phyloP scores from a whole-genome alignment of 2,888 invertebrate species.

The Microdon myrmicae region DNA sequence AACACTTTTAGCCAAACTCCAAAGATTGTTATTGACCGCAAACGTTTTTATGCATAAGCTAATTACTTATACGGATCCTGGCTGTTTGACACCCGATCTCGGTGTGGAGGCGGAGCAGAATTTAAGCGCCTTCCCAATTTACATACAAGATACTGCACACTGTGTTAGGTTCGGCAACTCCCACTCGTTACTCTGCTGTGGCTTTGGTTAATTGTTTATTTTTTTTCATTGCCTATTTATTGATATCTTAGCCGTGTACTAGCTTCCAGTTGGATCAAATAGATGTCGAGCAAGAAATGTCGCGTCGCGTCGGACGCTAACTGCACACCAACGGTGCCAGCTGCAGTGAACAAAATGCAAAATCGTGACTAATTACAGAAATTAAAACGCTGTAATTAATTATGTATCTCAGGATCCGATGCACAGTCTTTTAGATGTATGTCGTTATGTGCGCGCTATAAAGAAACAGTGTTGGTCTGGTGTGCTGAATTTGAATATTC shows the following conservation, averaged over 20 bases:
- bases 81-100: constrained; percentile 49
- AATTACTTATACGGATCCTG: constrained; percentile 50
- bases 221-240: too few relatives aligned
- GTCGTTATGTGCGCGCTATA: constrained; percentile 34
- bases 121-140: constrained; percentile 51
- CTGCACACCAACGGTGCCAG: constrained; percentile 36
- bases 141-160: constrained; percentile 42
- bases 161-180: too few relatives aligned
- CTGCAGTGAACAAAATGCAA: constrained; percentile 51
- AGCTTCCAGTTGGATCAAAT: constrained; percentile 52
- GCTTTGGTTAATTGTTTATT: too few relatives aligned
- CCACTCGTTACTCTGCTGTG: too few relatives aligned
- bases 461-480: too few relatives aligned
- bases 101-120: constrained; percentile 44
- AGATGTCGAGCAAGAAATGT: constrained; percentile 48
- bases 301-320: constrained; percentile 17
- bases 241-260: too few relatives aligned
- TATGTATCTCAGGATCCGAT: constrained; percentile 64
- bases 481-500: too few relatives aligned
- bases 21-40: constrained; percentile 31
- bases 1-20: too few relatives aligned
- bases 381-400: constrained; percentile 68
- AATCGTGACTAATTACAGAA: constrained; percentile 68
- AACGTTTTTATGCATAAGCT: constrained; percentile 47
- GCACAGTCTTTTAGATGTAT: constrained; percentile 48